Percentiles rank a stretch among this genome's conserved stretches.
Evolutionary conservation across 2,797 vertebrate genomes (phyloP).

Genomic region (Petrocephalus sullivani): DNA sequence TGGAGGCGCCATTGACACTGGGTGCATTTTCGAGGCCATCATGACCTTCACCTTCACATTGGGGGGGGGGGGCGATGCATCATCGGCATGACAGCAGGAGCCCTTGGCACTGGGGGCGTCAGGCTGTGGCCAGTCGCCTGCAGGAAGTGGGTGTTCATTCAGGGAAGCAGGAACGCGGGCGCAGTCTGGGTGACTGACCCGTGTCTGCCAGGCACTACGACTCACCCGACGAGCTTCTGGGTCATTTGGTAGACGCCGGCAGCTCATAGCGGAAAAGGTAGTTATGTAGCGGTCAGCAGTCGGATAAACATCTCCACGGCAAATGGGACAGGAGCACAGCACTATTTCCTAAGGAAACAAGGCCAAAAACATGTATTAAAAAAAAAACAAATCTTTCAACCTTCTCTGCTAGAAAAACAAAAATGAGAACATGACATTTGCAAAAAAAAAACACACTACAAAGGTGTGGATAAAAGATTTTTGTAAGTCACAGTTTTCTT

Average conservation of each 20-base stretch:
- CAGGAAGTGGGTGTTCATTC: not conserved
- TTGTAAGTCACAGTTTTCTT: not conserved
- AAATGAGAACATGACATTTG: not conserved
- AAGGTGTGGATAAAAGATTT: not conserved
- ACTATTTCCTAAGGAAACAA: not conserved
- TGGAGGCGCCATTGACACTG: not conserved
- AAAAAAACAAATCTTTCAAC: not conserved
- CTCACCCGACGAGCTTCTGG: not conserved
- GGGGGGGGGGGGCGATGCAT: not conserved
- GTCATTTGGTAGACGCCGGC: not conserved
- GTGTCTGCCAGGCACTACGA: not conserved
- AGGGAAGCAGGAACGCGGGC: not conserved
- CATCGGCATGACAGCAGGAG: not conserved
- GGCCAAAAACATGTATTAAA: not conserved
- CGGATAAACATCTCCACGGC: not conserved
- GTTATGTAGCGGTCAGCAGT: not conserved
- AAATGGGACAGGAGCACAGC: not conserved
- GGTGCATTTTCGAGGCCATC: not conserved
- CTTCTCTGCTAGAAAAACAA: not conserved
- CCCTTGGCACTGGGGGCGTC: not conserved
- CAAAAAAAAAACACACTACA: not conserved
- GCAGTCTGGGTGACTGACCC: not conserved
- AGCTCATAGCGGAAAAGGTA: not conserved
- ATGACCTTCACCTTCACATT: not conserved
- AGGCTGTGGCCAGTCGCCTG: not conserved